Evolutionary conservation across 2,888 invertebrate genomes (phyloP).

Genomic region (Pharmacophagus antenor): DNA sequence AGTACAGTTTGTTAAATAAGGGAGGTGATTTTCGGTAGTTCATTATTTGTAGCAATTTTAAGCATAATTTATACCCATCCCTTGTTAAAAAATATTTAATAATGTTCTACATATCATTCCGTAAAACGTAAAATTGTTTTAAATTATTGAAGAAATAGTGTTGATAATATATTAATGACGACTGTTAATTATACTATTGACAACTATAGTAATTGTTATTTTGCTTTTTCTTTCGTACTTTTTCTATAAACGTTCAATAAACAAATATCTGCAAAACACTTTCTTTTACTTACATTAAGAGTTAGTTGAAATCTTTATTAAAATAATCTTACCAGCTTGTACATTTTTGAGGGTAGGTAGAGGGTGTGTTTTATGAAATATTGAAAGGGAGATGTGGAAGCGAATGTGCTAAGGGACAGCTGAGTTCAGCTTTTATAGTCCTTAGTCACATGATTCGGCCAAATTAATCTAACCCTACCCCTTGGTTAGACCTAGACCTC

Average conservation of each 20-base stretch:
- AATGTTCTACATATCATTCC: too few relatives aligned
- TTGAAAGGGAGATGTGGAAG: conserved; percentile 56
- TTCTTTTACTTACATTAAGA: not conserved
- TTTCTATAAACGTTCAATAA: too few relatives aligned
- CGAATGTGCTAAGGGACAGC: conserved; percentile 68
- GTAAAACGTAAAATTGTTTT: too few relatives aligned
- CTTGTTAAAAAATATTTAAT: too few relatives aligned
- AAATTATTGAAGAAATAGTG: too few relatives aligned
- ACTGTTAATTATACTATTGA: too few relatives aligned
- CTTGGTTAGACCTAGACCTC: conserved; percentile 65
- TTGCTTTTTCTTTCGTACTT: too few relatives aligned
- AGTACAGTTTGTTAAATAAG: not conserved
- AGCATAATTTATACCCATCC: too few relatives aligned
- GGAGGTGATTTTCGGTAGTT: too few relatives aligned
- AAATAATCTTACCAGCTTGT: conserved; percentile 79
- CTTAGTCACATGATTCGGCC: conserved; percentile 61
- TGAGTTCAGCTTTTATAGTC: conserved; percentile 66
- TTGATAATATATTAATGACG: too few relatives aligned
- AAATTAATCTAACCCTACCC: conserved; percentile 73
- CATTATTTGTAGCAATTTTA: too few relatives aligned
- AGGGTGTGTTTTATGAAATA: conserved; percentile 49
- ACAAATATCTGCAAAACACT: not conserved
- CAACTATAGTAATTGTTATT: too few relatives aligned
- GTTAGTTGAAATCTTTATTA: not conserved
- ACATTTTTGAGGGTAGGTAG: conserved; percentile 74